phyloP scores from a whole-genome alignment of 2,797 vertebrate genomes.

The Pristis pectinata region DNA sequence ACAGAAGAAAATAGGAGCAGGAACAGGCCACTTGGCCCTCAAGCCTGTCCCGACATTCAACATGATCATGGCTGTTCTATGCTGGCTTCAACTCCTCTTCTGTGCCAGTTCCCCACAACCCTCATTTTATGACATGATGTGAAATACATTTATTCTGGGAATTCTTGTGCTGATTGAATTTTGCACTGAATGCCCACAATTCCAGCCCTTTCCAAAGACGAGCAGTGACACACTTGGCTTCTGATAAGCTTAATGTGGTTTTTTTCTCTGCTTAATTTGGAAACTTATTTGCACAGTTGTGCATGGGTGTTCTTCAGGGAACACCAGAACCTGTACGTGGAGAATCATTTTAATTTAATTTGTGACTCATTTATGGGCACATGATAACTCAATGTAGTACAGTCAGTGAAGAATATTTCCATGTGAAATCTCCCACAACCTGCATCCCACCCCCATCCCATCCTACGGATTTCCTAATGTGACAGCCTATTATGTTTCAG shows the following conservation, averaged over 20 bases:
- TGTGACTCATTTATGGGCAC: not conserved
- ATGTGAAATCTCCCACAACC: not conserved
- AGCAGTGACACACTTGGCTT: too few relatives aligned
- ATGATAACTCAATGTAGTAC: not conserved
- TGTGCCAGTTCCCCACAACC: too few relatives aligned
- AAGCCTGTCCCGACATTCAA: too few relatives aligned
- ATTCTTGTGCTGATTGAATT: not conserved
- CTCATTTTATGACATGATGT: not conserved
- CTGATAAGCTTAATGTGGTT: too few relatives aligned
- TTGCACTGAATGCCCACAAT: not conserved
- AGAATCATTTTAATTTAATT: not conserved
- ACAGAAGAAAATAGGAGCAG: too few relatives aligned
- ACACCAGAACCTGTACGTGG: not conserved
- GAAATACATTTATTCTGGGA: not conserved
- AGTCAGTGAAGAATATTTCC: constrained; percentile 16
- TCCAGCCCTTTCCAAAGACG: not conserved
- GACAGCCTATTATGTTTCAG: not conserved
- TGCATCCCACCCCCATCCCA: not conserved
- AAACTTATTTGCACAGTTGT: not conserved
- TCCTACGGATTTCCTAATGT: not conserved
- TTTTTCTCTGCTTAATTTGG: not conserved
- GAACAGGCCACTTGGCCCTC: too few relatives aligned
- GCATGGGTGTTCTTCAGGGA: not conserved
- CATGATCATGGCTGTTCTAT: too few relatives aligned
- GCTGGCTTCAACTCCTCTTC: too few relatives aligned